Percentiles rank a stretch among this genome's conserved stretches.
Conservation (phyloP, 2,113 vertebrate species). For the Psammodynastes pulverulentus region DNA sequence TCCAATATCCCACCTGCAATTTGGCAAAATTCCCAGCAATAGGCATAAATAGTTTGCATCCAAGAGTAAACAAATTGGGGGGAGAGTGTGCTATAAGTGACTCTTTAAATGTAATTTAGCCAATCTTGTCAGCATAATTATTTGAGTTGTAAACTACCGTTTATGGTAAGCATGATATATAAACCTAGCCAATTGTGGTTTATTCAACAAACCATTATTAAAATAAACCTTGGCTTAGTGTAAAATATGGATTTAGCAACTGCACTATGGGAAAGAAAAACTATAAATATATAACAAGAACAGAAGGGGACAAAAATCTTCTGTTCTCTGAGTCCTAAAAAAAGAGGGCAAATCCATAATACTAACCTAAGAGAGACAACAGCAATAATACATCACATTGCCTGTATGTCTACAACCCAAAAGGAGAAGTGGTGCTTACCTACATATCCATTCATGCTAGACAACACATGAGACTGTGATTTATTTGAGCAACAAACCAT, state of each 20-base stretch:
- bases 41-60: neutral
- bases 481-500: neutral
- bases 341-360: neutral
- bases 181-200: neutral
- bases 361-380: neutral
- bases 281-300: conserved; percentile 18
- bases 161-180: neutral
- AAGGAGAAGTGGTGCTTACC: neutral
- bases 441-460: neutral
- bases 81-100: neutral
- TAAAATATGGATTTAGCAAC: neutral
- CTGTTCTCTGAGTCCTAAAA: neutral
- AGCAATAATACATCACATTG: neutral
- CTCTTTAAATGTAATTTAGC: neutral
- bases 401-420: neutral
- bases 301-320: neutral
- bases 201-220: neutral
- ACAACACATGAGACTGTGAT: neutral
- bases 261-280: conserved; percentile 33
- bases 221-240: neutral
- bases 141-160: neutral
- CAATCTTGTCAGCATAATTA: neutral
- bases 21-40: neutral
- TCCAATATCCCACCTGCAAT: neutral
- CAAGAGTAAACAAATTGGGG: neutral